phyloP scores from a whole-genome alignment of 1,140 invertebrate species.

The Diploscapter pachys region DNA sequence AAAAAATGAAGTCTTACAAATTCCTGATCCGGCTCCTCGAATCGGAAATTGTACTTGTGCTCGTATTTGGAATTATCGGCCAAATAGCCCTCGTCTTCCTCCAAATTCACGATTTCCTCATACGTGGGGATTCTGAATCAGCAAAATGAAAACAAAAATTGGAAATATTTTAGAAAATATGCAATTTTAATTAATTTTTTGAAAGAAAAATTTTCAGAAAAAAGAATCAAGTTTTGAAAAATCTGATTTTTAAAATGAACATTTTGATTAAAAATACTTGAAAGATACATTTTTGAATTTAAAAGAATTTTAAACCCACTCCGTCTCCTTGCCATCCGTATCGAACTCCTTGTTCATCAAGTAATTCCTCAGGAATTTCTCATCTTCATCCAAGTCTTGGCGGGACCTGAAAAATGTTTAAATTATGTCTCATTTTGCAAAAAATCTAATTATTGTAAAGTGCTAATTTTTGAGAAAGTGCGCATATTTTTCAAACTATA shows the following conservation, averaged over 20 bases:
- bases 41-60: conserved; percentile 90
- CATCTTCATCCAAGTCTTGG: conserved; percentile 65
- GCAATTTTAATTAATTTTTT: not conserved
- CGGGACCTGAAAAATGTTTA: no score
- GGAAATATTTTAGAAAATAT: not conserved
- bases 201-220: no score
- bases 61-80: conserved; percentile 85
- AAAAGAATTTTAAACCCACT: conserved; percentile 49
- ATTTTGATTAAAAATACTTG: no score
- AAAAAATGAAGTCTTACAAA: conserved; percentile 69
- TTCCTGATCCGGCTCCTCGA: conserved; percentile 89
- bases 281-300: not conserved
- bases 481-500: no score
- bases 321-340: conserved; percentile 66
- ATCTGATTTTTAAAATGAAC: no score
- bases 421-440: no score
- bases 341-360: conserved; percentile 79
- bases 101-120: conserved; percentile 69
- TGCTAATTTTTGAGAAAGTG: no score
- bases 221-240: no score
- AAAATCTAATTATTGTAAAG: no score
- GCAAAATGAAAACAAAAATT: not conserved
- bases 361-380: conserved; percentile 86
- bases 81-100: conserved; percentile 66
- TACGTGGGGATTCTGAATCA: conserved; percentile 66